Evolutionary conservation across 2,113 vertebrate species (phyloP), one percentile per base, ranked within the genome.

Genomic region (Notiomystis cincta): DNA sequence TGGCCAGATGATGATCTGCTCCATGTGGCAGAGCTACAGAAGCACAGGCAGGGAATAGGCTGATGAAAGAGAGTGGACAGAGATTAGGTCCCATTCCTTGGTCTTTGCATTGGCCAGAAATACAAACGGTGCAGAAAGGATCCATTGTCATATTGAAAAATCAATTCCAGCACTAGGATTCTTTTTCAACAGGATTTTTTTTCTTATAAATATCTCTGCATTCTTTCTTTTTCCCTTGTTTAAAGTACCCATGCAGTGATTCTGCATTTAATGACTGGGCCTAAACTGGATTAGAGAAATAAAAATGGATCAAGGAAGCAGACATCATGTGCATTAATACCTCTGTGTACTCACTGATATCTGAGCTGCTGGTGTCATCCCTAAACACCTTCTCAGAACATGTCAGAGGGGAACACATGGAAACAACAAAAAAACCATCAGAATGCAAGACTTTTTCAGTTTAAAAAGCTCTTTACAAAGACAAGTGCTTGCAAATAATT

Each of bases 401-500:
- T 3, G 2, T 15, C 61, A 57, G 48, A 48, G 31, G 48, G 21
- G 38, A 67, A 23, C 40, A 60, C 1, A 10, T 3, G 13, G 35
- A 62, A 71, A 40, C 13, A 65, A 10, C 10, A 47, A 33, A 17
- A 45, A 51, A 14, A 51, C n/a, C 45, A 37, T 8, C 21, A 64
- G 33, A 57, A 81, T 35, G 30, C 23, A 60, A 87, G 89, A 37
- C 12, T 96, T 89, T 28, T 21, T 33, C 47, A 21, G 87, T 40
- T 61, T 77, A 15, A 67, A 66, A 82, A 89, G 57, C 40, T 53
- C 83, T 89, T 79, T 78, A 53, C 53, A 91, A 81, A 77, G 82
- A 69, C 45, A 75, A 73, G 45, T 81, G 31, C 65, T 95, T 87
- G 90, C 84, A 95, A 97, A 86, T 85, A 94, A n/a, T 81, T 97